Evolutionary conservation across 37 sponge, comb jelly and placozoan species (phyloP).

Genomic region (Amphimedon queenslandica): DNA sequence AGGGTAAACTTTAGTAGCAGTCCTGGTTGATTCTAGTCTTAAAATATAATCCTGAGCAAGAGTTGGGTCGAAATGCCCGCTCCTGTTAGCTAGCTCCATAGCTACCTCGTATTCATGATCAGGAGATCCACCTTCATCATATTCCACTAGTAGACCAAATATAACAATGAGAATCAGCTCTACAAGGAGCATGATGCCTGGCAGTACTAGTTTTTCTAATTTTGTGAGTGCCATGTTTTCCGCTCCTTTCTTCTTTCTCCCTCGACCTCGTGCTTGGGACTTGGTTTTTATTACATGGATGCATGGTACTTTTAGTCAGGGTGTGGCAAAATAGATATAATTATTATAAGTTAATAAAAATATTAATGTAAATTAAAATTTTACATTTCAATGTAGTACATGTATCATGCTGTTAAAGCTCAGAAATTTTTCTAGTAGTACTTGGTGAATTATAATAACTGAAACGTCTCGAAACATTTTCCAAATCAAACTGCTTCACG

Average conservation of each 20-base stretch:
- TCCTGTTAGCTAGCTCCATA: neutral
- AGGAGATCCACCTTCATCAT: conserved; percentile 38
- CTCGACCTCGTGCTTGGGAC: too few relatives aligned
- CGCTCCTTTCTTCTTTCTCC: neutral
- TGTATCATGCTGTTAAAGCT: too few relatives aligned
- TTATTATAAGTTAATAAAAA: too few relatives aligned
- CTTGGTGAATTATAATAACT: too few relatives aligned
- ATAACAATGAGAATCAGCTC: conserved; percentile 65
- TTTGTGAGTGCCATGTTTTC: neutral
- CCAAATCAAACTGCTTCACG: neutral
- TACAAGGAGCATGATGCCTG: conserved; percentile 44
- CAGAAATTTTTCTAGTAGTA: too few relatives aligned
- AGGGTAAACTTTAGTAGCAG: conserved; percentile 14
- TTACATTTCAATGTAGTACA: too few relatives aligned
- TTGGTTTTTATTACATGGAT: too few relatives aligned
- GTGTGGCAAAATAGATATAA: too few relatives aligned
- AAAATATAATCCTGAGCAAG: neutral
- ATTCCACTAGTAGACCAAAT: conserved; percentile 71
- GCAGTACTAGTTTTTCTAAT: conserved; percentile 34
- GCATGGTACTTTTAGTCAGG: too few relatives aligned
- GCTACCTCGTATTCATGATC: neutral
- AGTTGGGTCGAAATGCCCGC: neutral
- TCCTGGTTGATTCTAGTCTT: neutral
- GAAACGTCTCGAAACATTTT: neutral
- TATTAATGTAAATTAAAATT: too few relatives aligned